These are phyloP conservation scores for Cacoxenus indagator DNA, from an alignment of 2,888 invertebrate genomes.

Conservation along the genomic window DNA sequence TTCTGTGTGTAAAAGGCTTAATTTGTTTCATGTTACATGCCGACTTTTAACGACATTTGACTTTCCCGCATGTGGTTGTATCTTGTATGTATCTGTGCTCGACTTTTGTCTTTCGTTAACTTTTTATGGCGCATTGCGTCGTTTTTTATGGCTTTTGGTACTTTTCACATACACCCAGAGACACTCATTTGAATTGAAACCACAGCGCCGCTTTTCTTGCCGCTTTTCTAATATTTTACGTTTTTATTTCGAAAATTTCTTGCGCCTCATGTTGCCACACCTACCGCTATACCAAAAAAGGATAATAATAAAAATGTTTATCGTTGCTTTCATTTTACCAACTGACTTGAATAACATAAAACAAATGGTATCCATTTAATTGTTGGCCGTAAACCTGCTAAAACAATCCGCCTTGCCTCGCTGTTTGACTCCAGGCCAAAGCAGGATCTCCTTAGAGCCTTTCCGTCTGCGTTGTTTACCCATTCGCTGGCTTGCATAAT, in stretches of 20 bases:
- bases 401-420: slow-evolving; percentile 36
- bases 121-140: slow-evolving; percentile 63
- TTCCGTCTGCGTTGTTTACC: neutral
- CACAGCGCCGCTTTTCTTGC: slow-evolving; percentile 14
- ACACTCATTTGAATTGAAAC: neutral
- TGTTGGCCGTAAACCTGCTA: slow-evolving; percentile 65
- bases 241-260: neutral
- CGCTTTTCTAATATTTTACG: slow-evolving; percentile 13
- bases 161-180: neutral
- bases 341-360: slow-evolving; percentile 56
- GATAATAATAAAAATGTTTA: slow-evolving; percentile 62
- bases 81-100: slow-evolving; percentile 29
- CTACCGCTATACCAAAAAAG: slow-evolving; percentile 38
- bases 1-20: slow-evolving; percentile 62
- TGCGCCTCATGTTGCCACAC: neutral
- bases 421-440: slow-evolving; percentile 14
- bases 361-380: slow-evolving; percentile 66
- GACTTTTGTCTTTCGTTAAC: slow-evolving; percentile 63
- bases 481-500: neutral
- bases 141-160: slow-evolving; percentile 57
- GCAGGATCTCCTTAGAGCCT: neutral
- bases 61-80: slow-evolving; percentile 25
- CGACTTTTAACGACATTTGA: slow-evolving; percentile 35
- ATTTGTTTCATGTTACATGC: slow-evolving; percentile 57
- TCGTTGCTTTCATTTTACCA: slow-evolving; percentile 47